Conservation (phyloP, 1,140 invertebrate species). For the Arctopsyche grandis region DNA sequence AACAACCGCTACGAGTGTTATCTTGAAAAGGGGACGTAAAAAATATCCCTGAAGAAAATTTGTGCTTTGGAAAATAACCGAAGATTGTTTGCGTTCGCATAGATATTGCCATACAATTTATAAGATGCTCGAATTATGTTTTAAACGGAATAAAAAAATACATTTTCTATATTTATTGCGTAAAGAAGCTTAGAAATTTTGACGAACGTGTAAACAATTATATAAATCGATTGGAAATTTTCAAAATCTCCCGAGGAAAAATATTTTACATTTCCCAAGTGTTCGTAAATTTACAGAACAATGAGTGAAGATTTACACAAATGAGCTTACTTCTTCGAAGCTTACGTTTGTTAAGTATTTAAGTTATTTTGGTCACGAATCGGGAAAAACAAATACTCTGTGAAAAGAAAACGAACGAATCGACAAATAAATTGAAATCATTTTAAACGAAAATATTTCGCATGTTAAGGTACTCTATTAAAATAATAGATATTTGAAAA, state of each 20-base stretch:
- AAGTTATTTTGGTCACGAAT: conserved; percentile 2
- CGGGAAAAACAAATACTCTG: neutral
- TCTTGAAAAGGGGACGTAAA: neutral
- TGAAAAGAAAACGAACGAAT: neutral
- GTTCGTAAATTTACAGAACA: neutral
- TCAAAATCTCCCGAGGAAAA: neutral
- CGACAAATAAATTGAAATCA: no score
- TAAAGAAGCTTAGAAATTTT: no score
- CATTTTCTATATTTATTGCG: no score
- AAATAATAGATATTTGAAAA: no score
- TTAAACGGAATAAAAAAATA: no score
- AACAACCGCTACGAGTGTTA: neutral
- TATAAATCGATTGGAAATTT: no score
- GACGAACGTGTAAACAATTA: no score
- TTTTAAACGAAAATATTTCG: no score
- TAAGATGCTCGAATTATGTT: no score
- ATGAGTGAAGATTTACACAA: neutral
- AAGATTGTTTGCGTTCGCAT: neutral
- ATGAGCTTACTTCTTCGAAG: neutral
- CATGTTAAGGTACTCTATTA: no score
- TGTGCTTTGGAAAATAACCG: neutral
- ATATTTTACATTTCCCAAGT: neutral
- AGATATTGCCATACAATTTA: neutral
- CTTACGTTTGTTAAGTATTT: neutral
- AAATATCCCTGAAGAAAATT: neutral